Evolutionary conservation across 30 jellyfish, hydroid and myxozoan species (phyloP).

Genomic region (Hydra vulgaris): DNA sequence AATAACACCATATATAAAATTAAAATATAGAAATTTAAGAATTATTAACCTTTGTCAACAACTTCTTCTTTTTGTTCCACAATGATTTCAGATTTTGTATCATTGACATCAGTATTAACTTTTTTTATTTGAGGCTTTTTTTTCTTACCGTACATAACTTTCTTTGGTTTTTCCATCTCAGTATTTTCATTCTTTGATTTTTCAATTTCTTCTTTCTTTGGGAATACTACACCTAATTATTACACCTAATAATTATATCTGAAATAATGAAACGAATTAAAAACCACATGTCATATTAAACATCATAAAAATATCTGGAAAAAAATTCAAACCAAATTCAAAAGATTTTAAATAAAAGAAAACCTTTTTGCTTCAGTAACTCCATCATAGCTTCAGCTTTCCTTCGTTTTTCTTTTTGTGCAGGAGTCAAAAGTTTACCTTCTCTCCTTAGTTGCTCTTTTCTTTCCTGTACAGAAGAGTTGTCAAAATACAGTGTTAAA

Average conservation of each 20-base stretch:
- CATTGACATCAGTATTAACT: not conserved
- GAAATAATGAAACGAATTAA: too few relatives aligned
- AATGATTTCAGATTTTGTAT: not conserved
- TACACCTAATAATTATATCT: too few relatives aligned
- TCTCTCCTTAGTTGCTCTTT: slow-evolving; percentile 66
- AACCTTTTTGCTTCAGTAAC: slow-evolving; percentile 86
- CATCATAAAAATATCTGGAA: too few relatives aligned
- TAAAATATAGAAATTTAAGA: too few relatives aligned
- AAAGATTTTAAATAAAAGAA: not conserved
- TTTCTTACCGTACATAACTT: slow-evolving; percentile 67
- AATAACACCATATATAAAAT: too few relatives aligned
- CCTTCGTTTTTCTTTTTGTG: slow-evolving; percentile 82
- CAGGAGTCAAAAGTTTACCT: slow-evolving; percentile 91
- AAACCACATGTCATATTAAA: too few relatives aligned
- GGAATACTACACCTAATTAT: slow-evolving; percentile 49
- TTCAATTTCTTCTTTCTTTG: slow-evolving; percentile 23
- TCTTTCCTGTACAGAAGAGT: slow-evolving; percentile 57
- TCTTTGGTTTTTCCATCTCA: slow-evolving; percentile 60
- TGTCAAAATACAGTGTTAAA: not conserved
- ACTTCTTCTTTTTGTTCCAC: not conserved
- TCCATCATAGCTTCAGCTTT: slow-evolving; percentile 77
- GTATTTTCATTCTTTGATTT: slow-evolving; percentile 10
- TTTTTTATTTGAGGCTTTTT: slow-evolving; percentile 28
- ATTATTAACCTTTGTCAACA: not conserved
- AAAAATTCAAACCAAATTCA: too few relatives aligned